Percentiles rank a stretch among this genome's conserved stretches.
Conservation (phyloP, 2,888 invertebrate species). For the Acanthosoma haemorrhoidale region DNA sequence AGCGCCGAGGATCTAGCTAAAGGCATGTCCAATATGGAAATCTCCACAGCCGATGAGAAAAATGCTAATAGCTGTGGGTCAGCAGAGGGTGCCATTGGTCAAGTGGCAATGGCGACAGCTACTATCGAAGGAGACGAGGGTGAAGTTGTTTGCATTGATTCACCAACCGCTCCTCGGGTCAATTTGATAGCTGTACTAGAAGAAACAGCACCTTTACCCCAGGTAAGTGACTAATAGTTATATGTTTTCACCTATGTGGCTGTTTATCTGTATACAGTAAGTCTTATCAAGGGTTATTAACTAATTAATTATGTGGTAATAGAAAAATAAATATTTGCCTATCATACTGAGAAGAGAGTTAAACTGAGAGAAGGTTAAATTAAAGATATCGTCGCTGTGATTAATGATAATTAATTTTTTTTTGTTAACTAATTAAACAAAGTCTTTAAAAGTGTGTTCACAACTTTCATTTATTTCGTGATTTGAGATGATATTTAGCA, state of each 20-base stretch:
- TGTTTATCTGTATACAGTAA: too few species aligned
- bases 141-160: slow-evolving; percentile 68
- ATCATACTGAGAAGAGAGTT: too few species aligned
- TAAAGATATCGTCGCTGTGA: too few species aligned
- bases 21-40: slow-evolving; percentile 54
- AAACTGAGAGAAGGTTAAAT: too few species aligned
- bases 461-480: too few species aligned
- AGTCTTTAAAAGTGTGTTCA: too few species aligned
- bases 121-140: slow-evolving; percentile 80
- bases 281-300: too few species aligned
- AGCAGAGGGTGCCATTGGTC: slow-evolving; percentile 46
- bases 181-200: slow-evolving; percentile 66
- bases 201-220: slow-evolving; percentile 46
- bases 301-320: too few species aligned
- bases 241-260: background rate
- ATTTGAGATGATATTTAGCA: too few species aligned
- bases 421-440: too few species aligned
- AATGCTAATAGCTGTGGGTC: slow-evolving; percentile 51
- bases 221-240: slow-evolving; percentile 19
- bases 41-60: slow-evolving; percentile 48
- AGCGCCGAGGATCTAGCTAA: slow-evolving; percentile 46
- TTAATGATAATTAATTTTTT: too few species aligned
- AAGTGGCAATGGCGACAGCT: slow-evolving; percentile 58
- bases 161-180: slow-evolving; percentile 63
- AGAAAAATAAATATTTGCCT: too few species aligned